These are phyloP conservation scores for Nymphicus hollandicus DNA, from an alignment of 2,113 vertebrate genomes.

Conservation along the genomic window DNA sequence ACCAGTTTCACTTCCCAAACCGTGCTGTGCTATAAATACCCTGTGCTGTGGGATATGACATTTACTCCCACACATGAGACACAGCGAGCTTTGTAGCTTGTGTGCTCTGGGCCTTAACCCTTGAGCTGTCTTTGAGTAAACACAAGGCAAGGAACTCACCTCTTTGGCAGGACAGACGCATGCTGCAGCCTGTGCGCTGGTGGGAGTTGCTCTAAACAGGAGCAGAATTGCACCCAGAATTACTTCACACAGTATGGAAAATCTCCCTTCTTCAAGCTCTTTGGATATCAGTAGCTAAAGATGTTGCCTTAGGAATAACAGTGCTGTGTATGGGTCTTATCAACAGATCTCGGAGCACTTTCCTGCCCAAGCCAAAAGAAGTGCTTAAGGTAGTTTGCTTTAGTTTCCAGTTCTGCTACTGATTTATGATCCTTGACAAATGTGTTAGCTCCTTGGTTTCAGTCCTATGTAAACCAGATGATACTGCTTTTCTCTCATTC, in stretches of 20 bases:
- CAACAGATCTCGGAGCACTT: not conserved
- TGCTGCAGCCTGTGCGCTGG: fast-evolving
- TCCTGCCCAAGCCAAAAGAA: not conserved
- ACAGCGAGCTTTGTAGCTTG: not conserved
- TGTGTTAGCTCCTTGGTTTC: not conserved
- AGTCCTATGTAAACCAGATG: not conserved
- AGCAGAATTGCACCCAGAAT: not conserved
- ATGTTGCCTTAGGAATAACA: not conserved
- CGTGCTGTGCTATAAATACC: conserved; percentile 50
- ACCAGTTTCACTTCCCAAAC: conserved; percentile 61
- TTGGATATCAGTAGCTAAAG: not conserved
- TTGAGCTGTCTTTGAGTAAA: not conserved
- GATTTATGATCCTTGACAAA: not conserved
- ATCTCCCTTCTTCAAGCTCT: not conserved
- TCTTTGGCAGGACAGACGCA: fast-evolving
- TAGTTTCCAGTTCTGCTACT: not conserved
- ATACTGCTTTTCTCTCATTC: not conserved
- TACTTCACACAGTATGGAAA: not conserved
- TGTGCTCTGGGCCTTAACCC: not conserved
- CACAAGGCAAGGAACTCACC: not conserved
- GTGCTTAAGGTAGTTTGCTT: not conserved
- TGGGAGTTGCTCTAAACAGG: fast-evolving
- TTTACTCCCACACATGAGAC: conserved; percentile 55
- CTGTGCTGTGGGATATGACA: conserved; percentile 41
- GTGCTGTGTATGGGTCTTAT: not conserved